Conservation (phyloP, 2,113 vertebrate genomes). For the Piaya cayana region DNA sequence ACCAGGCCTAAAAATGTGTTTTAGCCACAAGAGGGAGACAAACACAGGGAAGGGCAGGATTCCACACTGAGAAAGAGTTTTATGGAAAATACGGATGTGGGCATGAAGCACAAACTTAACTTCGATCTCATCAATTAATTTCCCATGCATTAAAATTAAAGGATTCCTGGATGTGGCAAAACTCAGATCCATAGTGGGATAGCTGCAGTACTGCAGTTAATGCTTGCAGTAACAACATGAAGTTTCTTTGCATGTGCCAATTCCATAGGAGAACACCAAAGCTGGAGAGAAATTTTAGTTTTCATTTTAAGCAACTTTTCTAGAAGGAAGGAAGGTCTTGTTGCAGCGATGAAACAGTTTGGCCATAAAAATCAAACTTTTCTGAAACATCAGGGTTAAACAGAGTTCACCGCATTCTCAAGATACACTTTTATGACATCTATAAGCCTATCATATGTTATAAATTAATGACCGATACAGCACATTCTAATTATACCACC, state of each 20-base stretch:
- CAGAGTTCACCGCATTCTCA: slow-evolving; percentile 65
- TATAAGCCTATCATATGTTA: slow-evolving; percentile 62
- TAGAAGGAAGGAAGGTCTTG: not conserved
- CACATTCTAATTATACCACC: slow-evolving; percentile 56
- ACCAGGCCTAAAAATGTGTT: not conserved
- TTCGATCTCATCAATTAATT: not conserved
- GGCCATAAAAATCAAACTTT: slow-evolving; percentile 54
- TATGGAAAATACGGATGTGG: not conserved
- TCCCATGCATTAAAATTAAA: not conserved
- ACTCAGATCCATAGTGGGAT: not conserved
- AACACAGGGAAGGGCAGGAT: not conserved
- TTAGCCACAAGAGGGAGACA: slow-evolving; percentile 53
- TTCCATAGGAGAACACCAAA: not conserved
- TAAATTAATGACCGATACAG: slow-evolving; percentile 60
- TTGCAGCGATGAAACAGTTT: not conserved
- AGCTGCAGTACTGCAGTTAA: not conserved
- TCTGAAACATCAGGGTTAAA: slow-evolving; percentile 60
- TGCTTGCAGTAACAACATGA: not conserved
- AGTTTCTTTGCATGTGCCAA: not conserved
- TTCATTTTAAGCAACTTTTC: slow-evolving; percentile 13
- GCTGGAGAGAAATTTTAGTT: not conserved
- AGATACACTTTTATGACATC: slow-evolving; percentile 60
- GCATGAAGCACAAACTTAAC: not conserved
- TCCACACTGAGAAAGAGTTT: not conserved
- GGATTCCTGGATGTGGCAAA: not conserved